Evolutionary conservation across 2,113 vertebrate species (phyloP).

Genomic region (pig (Sus scrofa)): DNA sequence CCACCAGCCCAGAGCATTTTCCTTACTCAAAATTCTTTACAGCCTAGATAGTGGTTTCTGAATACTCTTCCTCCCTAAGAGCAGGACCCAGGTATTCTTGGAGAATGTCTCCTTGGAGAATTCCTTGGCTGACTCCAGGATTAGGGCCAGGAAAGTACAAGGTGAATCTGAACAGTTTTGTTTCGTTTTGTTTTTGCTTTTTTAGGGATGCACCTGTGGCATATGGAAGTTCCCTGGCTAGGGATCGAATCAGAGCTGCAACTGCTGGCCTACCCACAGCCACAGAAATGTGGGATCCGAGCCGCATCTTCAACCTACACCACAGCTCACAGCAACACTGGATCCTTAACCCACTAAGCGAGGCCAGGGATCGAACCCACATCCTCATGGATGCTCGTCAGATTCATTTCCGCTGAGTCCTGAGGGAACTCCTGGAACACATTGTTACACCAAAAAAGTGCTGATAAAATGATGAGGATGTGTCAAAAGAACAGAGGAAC

Average conservation of each 20-base stretch:
- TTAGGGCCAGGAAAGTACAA: neutral
- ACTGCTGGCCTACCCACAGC: too few relatives aligned
- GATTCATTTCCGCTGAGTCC: too few relatives aligned
- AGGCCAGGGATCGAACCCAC: too few relatives aligned
- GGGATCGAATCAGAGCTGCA: too few relatives aligned
- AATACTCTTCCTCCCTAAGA: neutral
- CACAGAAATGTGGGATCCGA: too few relatives aligned
- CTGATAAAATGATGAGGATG: neutral
- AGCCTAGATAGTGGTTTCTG: neutral
- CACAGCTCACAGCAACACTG: too few relatives aligned
- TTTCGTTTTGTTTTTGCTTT: too few relatives aligned
- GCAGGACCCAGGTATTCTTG: neutral
- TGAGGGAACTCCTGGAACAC: neutral
- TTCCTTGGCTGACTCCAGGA: neutral
- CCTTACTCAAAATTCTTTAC: neutral
- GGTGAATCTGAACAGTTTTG: neutral
- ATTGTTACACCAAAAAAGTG: neutral
- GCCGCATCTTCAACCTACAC: too few relatives aligned
- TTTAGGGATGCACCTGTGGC: too few relatives aligned
- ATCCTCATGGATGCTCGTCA: too few relatives aligned
- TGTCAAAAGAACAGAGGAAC: neutral
- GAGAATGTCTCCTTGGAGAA: slow-evolving; percentile 2
- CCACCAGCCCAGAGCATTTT: neutral
- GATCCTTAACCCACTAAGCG: too few relatives aligned
- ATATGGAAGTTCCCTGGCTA: too few relatives aligned